Base-by-base conservation (phyloP, 1,140 invertebrate genomes). In the Drosophila parabipectinata region DNA sequence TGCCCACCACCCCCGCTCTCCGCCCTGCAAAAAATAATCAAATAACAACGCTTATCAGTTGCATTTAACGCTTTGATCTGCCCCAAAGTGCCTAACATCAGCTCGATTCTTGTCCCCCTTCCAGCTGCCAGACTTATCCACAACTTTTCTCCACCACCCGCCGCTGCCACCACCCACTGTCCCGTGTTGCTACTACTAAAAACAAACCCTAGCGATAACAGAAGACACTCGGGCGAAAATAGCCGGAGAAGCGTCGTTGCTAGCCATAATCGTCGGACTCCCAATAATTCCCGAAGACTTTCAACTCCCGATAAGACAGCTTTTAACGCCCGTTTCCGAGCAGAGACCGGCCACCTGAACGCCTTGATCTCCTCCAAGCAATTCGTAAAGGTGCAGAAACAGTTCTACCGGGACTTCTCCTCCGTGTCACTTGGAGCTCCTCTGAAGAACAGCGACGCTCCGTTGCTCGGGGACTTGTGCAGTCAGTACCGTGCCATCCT, bases 321-420 rank as follows among this genome's bases (percentile, higher is more conserved):
- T 79, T 68, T 72, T 68, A 59, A 54, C 41, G 48, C 64, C 32
- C 47, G 71, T 77, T 68, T 87, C 51, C 77, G 63, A 56, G 51
- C 71, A 91, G 89, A 91, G 71, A 80, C 74, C 48, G 88, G 79
- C 68, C 88, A 91, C 69, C 82, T 91, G 14, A 87, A 91, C 71
- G 71, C 64, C 14, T 44, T 91, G 39, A 62, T 91, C 32, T 81
- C 89, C 21, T 90, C 90, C 21, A 91, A 91, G 77, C 90, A 90
- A 44, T 91, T 88, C 18, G 82, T 91, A 10, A 91, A 91, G 76
- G 81, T 91, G 44, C 90, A 91, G 59, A 91, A 91, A 41, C 90
- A 91, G 59, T 91, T 91, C 68, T 91, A 83, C 72, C 79, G 90
- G 24, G 90, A 91, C 54, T 91, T 79, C 41, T 91, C 90, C 4